phyloP scores from a whole-genome alignment of 2,888 invertebrate species.

The Aproaerema taeniolella region DNA sequence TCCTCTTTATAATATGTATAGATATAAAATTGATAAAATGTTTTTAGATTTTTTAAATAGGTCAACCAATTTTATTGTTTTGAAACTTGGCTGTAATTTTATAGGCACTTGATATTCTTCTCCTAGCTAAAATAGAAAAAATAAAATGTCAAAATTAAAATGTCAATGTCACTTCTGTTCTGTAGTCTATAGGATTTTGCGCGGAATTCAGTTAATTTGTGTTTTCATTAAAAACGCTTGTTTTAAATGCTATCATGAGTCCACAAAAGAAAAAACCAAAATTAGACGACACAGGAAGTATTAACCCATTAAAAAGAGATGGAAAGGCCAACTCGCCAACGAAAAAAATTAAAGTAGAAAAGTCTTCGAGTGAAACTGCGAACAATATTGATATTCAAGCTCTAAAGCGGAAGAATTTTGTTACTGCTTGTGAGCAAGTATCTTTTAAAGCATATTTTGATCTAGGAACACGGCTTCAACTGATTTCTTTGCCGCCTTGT shows the following conservation, averaged over 20 bases:
- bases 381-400: slow-evolving; percentile 32
- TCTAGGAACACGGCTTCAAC: slow-evolving; percentile 39
- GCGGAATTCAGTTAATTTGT: background rate
- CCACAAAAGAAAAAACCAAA: slow-evolving; percentile 42
- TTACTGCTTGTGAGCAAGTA: slow-evolving; percentile 54
- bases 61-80: no score
- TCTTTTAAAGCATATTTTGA: slow-evolving; percentile 50
- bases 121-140: no score
- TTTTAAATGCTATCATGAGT: slow-evolving; percentile 25
- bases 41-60: no score
- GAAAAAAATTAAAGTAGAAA: slow-evolving; percentile 36
- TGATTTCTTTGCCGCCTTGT: slow-evolving; percentile 48
- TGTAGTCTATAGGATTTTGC: no score
- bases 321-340: slow-evolving; percentile 22
- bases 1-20: no score
- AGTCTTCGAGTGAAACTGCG: slow-evolving; percentile 21
- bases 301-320: slow-evolving; percentile 26
- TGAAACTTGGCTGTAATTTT: no score
- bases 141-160: no score
- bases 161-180: slow-evolving; percentile 1
- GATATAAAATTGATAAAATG: no score
- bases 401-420: slow-evolving; percentile 49
- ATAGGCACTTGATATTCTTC: no score
- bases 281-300: slow-evolving; percentile 11
- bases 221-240: background rate